Conservation (phyloP, 2,113 vertebrate species). For the Pycnonotus jocosus region DNA sequence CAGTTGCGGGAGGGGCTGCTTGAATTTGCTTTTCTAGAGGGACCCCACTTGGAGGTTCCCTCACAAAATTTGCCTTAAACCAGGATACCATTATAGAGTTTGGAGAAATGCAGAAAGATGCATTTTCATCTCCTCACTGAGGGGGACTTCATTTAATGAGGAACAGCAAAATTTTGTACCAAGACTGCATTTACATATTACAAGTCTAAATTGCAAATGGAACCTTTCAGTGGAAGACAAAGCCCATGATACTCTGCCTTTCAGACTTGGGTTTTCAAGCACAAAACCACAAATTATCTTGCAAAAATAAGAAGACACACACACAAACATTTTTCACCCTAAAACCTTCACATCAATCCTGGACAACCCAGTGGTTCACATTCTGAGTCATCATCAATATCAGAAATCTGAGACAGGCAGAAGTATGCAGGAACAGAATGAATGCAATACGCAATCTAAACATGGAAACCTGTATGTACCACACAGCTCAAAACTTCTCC, state of each 20-base stretch:
- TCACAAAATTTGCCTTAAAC: background rate
- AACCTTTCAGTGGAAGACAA: background rate
- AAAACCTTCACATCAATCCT: background rate
- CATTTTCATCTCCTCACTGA: background rate
- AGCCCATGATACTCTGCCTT: background rate
- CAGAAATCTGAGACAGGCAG: background rate
- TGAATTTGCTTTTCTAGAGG: background rate
- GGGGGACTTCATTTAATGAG: background rate
- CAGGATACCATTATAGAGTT: background rate
- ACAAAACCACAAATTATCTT: background rate
- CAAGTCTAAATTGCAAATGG: background rate
- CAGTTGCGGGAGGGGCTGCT: background rate
- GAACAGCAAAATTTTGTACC: background rate
- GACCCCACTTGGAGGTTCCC: background rate
- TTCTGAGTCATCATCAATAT: background rate
- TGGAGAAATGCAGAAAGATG: background rate
- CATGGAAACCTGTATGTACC: background rate
- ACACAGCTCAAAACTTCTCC: background rate
- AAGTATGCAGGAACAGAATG: background rate
- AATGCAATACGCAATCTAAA: background rate
- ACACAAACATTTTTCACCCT: background rate
- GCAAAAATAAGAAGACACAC: background rate
- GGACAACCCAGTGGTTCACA: background rate
- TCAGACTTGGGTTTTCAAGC: background rate
- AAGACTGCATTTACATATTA: background rate